Evolutionary conservation across 2,797 vertebrate species (phyloP).

Genomic region (Eulemur rubriventer): DNA sequence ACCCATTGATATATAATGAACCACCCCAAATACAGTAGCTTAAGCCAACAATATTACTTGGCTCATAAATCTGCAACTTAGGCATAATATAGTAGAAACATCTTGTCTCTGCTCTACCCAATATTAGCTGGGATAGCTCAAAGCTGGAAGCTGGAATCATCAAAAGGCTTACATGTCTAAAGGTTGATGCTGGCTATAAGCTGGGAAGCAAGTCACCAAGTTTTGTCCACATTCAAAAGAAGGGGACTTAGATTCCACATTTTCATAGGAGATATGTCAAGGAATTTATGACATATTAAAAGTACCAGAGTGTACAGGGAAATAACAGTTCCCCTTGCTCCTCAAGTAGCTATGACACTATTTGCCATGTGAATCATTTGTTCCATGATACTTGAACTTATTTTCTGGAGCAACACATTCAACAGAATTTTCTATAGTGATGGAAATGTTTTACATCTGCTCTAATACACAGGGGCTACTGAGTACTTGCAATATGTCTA

Average conservation of each 20-base stretch:
- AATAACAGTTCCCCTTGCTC: not conserved
- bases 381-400: not conserved
- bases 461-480: not conserved
- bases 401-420: not conserved
- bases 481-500: not conserved
- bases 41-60: not conserved
- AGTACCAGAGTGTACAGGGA: fast-evolving
- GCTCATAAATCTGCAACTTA: not conserved
- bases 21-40: not conserved
- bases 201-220: not conserved
- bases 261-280: not conserved
- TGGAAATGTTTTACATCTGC: not conserved
- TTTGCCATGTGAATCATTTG: not conserved
- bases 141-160: not conserved
- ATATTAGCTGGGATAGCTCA: not conserved
- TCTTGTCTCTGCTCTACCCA: not conserved
- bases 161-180: not conserved
- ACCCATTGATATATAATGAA: not conserved
- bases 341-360: not conserved
- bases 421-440: not conserved
- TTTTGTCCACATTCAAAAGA: not conserved
- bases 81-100: not conserved
- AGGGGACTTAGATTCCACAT: not conserved
- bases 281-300: not conserved
- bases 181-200: not conserved